A percentile compares a stretch with the other conserved stretches of the same genome.
Evolutionary conservation across 2,113 vertebrate species (phyloP).

Genomic region (Myrmecobius fasciatus): DNA sequence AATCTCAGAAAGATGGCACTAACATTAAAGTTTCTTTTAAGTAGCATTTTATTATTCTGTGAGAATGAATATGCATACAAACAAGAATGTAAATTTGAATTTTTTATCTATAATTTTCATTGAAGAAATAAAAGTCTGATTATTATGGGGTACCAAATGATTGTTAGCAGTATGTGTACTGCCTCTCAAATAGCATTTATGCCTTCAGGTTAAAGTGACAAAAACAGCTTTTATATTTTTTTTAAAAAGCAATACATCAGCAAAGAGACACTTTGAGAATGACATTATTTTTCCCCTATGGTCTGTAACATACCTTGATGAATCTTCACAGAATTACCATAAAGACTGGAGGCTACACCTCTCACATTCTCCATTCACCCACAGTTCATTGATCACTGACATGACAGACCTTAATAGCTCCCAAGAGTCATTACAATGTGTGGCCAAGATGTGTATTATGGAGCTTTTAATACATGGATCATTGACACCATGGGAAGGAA

Average conservation of each 20-base stretch:
- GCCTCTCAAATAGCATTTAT: neutral
- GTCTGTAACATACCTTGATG: neutral
- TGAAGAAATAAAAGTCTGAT: neutral
- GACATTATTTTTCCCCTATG: neutral
- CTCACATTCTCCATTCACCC: constrained; percentile 19
- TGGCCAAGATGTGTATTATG: constrained; percentile 36
- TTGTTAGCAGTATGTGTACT: neutral
- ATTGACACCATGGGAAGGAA: constrained; percentile 65
- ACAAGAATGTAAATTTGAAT: constrained; percentile 37
- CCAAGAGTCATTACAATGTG: constrained; percentile 51
- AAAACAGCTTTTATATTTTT: neutral
- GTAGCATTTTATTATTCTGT: neutral
- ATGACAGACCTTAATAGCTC: constrained; percentile 55
- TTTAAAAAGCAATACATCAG: neutral
- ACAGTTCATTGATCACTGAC: constrained; percentile 72
- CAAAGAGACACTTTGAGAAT: neutral
- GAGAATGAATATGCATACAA: constrained; percentile 26
- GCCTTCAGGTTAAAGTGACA: neutral
- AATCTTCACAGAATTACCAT: constrained; percentile 36
- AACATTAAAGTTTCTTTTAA: neutral
- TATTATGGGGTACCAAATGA: constrained; percentile 18
- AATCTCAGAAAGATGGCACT: neutral
- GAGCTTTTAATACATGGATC: constrained; percentile 64
- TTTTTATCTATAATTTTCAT: constrained; percentile 8
- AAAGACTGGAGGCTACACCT: constrained; percentile 36